Percentiles rank a stretch among this genome's conserved stretches.
Evolutionary conservation across 2,113 vertebrate species (phyloP).

Genomic region (Egretta garzetta): DNA sequence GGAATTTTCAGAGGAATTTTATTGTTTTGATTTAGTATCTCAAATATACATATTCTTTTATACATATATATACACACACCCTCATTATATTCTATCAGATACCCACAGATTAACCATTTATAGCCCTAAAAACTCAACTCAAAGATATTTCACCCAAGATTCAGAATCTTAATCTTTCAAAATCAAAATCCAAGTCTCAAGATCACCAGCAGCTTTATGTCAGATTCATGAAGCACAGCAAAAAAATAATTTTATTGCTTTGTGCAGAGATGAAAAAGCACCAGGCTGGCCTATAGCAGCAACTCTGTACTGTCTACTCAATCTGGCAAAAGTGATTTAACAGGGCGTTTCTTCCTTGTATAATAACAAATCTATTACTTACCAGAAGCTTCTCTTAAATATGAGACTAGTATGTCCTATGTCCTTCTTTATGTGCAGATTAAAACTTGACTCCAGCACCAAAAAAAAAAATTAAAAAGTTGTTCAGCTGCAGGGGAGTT

Average conservation of each 20-base stretch:
- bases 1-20: not conserved
- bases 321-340: not conserved
- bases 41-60: not conserved
- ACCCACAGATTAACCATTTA: not conserved
- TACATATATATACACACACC: accelerated
- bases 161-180: not conserved
- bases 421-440: not conserved
- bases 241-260: not conserved
- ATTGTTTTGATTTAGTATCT: not conserved
- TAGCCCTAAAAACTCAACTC: not conserved
- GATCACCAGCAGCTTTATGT: not conserved
- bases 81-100: not conserved
- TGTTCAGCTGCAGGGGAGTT: not conserved
- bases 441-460: not conserved
- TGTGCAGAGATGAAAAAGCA: not conserved
- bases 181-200: not conserved
- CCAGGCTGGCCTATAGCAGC: not conserved
- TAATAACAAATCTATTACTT: not conserved
- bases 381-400: not conserved
- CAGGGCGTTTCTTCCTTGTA: not conserved
- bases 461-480: not conserved
- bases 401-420: not conserved
- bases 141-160: not conserved
- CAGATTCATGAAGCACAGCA: not conserved
- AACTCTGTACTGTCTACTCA: not conserved